A percentile compares a stretch with the other conserved stretches of the same genome.
Evolutionary conservation across 2,113 vertebrate species (phyloP).

Genomic region (Pollimyrus isidori): DNA sequence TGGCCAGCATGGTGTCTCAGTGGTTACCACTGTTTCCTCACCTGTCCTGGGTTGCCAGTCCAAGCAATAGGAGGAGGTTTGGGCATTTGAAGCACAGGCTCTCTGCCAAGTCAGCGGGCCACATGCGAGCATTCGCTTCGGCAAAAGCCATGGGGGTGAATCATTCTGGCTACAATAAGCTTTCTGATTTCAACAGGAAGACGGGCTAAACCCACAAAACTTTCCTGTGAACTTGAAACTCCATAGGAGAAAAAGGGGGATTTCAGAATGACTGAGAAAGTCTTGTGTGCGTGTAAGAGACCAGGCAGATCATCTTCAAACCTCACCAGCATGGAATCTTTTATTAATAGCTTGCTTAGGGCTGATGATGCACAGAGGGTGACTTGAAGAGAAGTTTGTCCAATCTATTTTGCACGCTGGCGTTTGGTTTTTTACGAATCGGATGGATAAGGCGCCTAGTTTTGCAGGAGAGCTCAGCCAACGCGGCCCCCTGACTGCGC

Average conservation of each 20-base stretch:
- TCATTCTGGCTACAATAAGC: conserved; percentile 79
- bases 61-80: conserved; percentile 25
- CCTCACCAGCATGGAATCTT: conserved; percentile 45
- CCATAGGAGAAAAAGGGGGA: conserved; percentile 63
- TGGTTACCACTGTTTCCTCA: neutral
- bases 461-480: neutral
- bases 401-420: conserved; percentile 18
- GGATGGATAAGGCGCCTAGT: neutral
- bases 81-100: conserved; percentile 25
- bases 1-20: neutral
- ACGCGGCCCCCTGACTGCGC: neutral
- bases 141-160: conserved; percentile 73
- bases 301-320: conserved; percentile 44
- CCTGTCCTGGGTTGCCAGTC: neutral
- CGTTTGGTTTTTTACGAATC: conserved; percentile 15
- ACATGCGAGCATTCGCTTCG: conserved; percentile 58
- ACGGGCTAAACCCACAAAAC: conserved; percentile 81
- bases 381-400: conserved; percentile 16
- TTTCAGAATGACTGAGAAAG: conserved; percentile 71
- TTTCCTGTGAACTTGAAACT: conserved; percentile 72
- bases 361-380: conserved; percentile 22
- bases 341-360: conserved; percentile 35
- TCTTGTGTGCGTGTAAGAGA: conserved; percentile 70
- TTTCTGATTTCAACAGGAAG: conserved; percentile 94
- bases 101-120: neutral